These are phyloP conservation scores for Ceryle rudis DNA, from an alignment of 2,797 vertebrate species.

Conservation along the genomic window DNA sequence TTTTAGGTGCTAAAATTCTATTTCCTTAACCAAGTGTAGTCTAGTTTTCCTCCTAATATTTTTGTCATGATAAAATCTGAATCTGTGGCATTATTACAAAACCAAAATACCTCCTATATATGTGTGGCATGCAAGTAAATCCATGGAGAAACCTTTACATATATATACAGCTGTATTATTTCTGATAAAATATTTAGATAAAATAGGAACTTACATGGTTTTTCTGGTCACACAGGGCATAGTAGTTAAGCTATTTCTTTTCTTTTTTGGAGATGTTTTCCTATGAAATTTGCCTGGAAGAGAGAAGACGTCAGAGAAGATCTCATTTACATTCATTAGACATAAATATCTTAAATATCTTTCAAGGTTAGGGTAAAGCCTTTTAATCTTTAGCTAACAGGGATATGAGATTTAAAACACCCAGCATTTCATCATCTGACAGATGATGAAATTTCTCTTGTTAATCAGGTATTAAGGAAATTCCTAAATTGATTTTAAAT, in stretches of 20 bases:
- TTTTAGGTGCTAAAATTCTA: not conserved
- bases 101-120: not conserved
- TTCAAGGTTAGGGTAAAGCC: not conserved
- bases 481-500: conserved; percentile 7
- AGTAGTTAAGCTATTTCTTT: not conserved
- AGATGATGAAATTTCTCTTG: not conserved
- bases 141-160: not conserved
- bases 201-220: not conserved
- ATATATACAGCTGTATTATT: not conserved
- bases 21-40: not conserved
- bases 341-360: not conserved
- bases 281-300: not conserved
- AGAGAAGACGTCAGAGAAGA: not conserved
- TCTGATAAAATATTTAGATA: not conserved
- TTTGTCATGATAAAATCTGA: not conserved
- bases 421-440: not conserved
- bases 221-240: not conserved
- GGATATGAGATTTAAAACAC: not conserved
- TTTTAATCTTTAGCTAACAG: conserved; percentile 2
- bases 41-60: not conserved
- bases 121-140: not conserved
- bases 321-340: not conserved
- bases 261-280: not conserved
- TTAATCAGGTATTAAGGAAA: not conserved
- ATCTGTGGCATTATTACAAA: not conserved